Percentiles rank a stretch among this genome's conserved stretches.
These are phyloP conservation scores for Oegoconia quadripuncta DNA, from an alignment of 2,888 invertebrate genomes.

Conservation along the genomic window DNA sequence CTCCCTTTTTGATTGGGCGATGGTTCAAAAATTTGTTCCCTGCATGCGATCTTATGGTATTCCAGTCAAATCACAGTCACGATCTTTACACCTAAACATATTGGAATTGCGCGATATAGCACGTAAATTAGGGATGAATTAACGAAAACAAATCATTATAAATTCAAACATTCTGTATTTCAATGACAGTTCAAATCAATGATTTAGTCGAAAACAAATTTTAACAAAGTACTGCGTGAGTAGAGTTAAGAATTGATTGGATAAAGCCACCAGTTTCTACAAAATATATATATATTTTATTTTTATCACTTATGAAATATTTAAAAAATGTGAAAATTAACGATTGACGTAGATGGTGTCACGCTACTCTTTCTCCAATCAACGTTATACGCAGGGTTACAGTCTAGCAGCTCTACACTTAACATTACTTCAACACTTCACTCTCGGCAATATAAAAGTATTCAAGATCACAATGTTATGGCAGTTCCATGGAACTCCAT, in stretches of 20 bases:
- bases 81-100: neutral
- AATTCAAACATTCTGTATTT: constrained; percentile 78
- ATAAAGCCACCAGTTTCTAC: constrained; percentile 54
- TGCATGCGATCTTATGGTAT: too few relatives aligned
- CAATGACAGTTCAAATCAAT: constrained; percentile 69
- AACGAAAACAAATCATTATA: constrained; percentile 45
- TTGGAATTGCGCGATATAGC: neutral
- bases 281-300: constrained; percentile 21
- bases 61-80: too few relatives aligned
- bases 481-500: constrained; percentile 74
- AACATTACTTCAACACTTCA: constrained; percentile 66
- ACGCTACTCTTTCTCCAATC: constrained; percentile 63
- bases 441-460: constrained; percentile 77
- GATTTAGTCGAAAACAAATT: constrained; percentile 75
- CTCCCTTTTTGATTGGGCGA: too few relatives aligned
- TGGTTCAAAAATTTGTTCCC: too few relatives aligned
- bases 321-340: constrained; percentile 44
- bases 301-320: constrained; percentile 25
- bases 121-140: neutral
- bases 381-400: constrained; percentile 61
- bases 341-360: constrained; percentile 8
- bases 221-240: constrained; percentile 70
- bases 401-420: constrained; percentile 76
- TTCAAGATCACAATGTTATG: constrained; percentile 78
- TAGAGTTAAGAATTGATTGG: constrained; percentile 65